Evolutionary conservation across 2,888 invertebrate species (phyloP), one percentile per base, ranked within the genome.

Genomic region (Diarsia dahlii): DNA sequence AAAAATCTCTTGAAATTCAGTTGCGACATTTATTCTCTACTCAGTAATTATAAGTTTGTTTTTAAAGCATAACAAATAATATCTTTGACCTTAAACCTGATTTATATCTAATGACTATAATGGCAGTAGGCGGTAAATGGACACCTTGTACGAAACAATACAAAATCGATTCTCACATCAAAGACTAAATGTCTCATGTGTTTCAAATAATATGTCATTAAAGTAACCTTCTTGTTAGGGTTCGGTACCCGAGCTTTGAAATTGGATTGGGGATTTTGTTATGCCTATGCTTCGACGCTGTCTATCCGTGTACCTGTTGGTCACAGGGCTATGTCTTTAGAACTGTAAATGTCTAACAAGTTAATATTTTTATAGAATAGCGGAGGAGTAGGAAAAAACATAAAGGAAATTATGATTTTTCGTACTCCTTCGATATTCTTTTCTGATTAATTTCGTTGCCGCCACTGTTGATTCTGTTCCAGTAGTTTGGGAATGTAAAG

Each of bases 191-290:
- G n/a, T n/a, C n/a, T n/a, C n/a, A 64, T 60, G 54, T 52, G n/a
- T 79, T 68, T 79, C 34, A 39, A 81, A 79, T 68, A 50, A 71
- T 58, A 63, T 62, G 65, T 75, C 65, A 66, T 69, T 75, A 58
- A 12, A 28, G 52, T 28, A 65, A 74, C 71, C 58, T 62, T 0
- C 20, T 60, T 58, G 3, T 50, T 39, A 62, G 60, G 70, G 60
- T 52, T 62, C 70, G 6, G 6, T 50, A 62, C 3, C 0, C 0
- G 58, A 58, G 9, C 4, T 28, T 12, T 70, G 9, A 18, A 5
- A 39, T 39, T 39, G 39, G 39, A 28, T 8, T 9, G 58, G 3
- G 56, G 15, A 23, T 23, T 12, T 56, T 2, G 58, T 28, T 58
- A 15, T 6, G 56, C 15, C 3, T 58, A 58, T 28, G 15, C 8